Percentiles rank a stretch among this genome's conserved stretches.
Conservation (phyloP, 2,113 vertebrate species). For the Perognathus longimembris region DNA sequence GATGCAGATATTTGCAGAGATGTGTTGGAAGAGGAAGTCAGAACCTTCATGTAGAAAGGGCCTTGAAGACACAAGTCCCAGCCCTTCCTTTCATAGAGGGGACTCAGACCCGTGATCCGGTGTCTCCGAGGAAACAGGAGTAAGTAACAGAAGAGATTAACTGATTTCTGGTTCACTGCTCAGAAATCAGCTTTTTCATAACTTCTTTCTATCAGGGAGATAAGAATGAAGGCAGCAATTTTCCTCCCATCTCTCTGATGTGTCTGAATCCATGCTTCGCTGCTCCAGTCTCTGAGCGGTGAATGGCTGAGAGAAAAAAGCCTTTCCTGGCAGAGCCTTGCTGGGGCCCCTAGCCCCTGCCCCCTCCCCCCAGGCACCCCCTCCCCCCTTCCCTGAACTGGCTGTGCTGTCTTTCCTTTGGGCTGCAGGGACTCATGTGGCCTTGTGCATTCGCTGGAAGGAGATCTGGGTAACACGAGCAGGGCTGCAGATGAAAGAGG, state of each 20-base stretch:
- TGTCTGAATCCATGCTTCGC: background rate
- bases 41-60: background rate
- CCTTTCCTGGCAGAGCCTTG: background rate
- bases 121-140: background rate
- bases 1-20: constrained; percentile 9
- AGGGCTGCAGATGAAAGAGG: background rate
- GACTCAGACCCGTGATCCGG: background rate
- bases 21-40: constrained; percentile 19
- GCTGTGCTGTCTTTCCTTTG: background rate
- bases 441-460: background rate
- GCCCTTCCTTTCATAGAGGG: background rate
- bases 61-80: background rate
- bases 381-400: background rate
- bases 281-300: background rate
- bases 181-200: constrained; percentile 36
- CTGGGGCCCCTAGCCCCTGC: background rate
- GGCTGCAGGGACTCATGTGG: background rate
- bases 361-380: no score
- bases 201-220: background rate
- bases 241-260: background rate
- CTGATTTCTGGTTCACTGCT: constrained; percentile 59
- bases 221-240: constrained; percentile 21
- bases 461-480: background rate
- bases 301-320: background rate
- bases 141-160: constrained; percentile 29